Conservation (phyloP, 1,140 invertebrate genomes). For the Apis laboriosa region DNA sequence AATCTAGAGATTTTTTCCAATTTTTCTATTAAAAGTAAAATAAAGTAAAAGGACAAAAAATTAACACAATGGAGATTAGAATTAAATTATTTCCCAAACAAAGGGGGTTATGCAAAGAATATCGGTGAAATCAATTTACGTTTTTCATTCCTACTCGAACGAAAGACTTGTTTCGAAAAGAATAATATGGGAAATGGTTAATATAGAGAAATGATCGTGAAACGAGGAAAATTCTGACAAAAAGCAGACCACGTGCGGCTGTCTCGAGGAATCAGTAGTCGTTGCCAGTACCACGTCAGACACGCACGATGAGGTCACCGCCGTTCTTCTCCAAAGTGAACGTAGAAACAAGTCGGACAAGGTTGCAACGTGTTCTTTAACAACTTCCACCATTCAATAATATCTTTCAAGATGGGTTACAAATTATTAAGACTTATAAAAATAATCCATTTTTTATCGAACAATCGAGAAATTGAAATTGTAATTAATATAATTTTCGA, state of each 20-base stretch:
- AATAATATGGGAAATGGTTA: background rate
- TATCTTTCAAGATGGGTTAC: background rate
- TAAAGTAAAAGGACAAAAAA: background rate
- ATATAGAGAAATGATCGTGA: background rate
- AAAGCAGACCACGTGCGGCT: conserved; percentile 42
- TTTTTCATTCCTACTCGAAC: background rate
- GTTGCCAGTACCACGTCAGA: conserved; percentile 60
- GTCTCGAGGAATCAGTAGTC: conserved; percentile 55
- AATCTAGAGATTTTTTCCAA: too few species aligned
- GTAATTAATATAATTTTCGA: too few species aligned
- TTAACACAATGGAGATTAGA: background rate
- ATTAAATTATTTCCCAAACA: background rate
- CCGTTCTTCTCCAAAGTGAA: conserved; percentile 50
- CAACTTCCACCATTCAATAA: conserved; percentile 16
- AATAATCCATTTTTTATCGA: background rate
- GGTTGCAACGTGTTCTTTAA: conserved; percentile 42
- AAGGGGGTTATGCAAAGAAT: background rate
- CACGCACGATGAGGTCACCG: conserved; percentile 56
- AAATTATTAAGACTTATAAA: background rate
- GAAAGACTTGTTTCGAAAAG: background rate
- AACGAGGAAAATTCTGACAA: conserved; percentile 29
- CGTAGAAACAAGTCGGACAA: conserved; percentile 48
- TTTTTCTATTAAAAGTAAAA: background rate
- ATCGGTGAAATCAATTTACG: background rate
- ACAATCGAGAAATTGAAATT: background rate